Percentiles rank a stretch among this genome's conserved stretches.
Conservation (phyloP, 1,140 invertebrate species). For the Anastrepha ludens region DNA sequence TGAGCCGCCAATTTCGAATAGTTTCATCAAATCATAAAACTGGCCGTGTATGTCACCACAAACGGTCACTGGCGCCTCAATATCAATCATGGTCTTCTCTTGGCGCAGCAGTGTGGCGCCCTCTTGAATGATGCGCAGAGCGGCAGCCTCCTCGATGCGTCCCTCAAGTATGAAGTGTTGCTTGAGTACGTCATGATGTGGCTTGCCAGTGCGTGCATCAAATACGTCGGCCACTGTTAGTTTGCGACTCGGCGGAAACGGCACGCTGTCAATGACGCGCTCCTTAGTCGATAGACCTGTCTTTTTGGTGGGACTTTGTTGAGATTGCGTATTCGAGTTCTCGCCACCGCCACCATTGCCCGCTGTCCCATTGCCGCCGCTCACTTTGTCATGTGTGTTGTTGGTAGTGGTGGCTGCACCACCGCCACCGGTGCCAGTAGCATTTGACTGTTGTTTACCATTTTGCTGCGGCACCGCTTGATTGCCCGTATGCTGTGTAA, state of each 20-base stretch:
- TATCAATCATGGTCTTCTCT: slow-evolving; percentile 99
- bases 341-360: slow-evolving; percentile 35
- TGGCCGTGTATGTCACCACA: slow-evolving; percentile 99
- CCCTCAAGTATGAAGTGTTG: slow-evolving; percentile 99
- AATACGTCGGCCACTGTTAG: slow-evolving; percentile 97
- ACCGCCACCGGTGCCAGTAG: slow-evolving; percentile 54
- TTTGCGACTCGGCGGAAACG: slow-evolving; percentile 98
- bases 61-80: slow-evolving; percentile 98
- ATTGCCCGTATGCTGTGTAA: slow-evolving; percentile 56
- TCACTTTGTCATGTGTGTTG: slow-evolving; percentile 60
- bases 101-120: slow-evolving; percentile 95
- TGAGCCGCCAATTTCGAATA: slow-evolving; percentile 99
- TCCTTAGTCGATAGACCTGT: slow-evolving; percentile 71
- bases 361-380: slow-evolving; percentile 53
- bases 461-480: slow-evolving; percentile 59
- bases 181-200: slow-evolving; percentile 97
- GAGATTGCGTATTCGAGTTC: slow-evolving; percentile 50
- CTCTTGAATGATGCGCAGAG: slow-evolving; percentile 97
- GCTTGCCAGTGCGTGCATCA: slow-evolving; percentile 93
- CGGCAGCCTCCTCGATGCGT: slow-evolving; percentile 97
- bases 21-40: slow-evolving; percentile 99
- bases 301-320: slow-evolving; percentile 69
- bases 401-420: slow-evolving; percentile 58
- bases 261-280: slow-evolving; percentile 80
- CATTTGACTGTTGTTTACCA: slow-evolving; percentile 64